These are phyloP conservation scores for Drosophila sucinea DNA, from an alignment of 1,140 invertebrate species.

Conservation along the genomic window DNA sequence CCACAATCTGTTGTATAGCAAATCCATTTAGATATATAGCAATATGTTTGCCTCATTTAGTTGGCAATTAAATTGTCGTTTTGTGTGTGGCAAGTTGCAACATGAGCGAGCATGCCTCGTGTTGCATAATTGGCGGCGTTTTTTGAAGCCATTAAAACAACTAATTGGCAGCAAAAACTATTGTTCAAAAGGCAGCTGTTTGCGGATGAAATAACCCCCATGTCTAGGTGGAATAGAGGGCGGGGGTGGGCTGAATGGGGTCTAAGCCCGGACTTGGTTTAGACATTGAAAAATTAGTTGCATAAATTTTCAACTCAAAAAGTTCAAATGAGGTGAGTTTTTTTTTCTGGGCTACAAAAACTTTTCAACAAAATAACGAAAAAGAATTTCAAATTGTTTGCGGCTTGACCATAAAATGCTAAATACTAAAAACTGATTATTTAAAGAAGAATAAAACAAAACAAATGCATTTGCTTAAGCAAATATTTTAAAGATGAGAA, in stretches of 20 bases:
- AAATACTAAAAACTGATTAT: neutral
- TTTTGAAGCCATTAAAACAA: constrained; percentile 68
- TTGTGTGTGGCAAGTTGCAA: constrained; percentile 27
- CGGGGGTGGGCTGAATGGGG: neutral
- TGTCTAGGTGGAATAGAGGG: neutral
- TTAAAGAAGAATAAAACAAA: neutral
- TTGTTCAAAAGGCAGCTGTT: constrained; percentile 39
- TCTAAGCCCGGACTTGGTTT: neutral
- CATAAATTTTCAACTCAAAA: constrained; percentile 61
- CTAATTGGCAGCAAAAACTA: constrained; percentile 78
- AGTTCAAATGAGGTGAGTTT: constrained; percentile 32
- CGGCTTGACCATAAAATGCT: neutral
- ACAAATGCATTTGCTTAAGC: neutral
- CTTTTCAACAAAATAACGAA: neutral
- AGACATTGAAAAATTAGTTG: constrained; percentile 69
- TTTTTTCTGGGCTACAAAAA: neutral
- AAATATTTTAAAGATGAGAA: neutral
- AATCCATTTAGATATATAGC: neutral
- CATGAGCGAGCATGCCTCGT: constrained; percentile 40
- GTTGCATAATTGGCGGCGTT: constrained; percentile 70
- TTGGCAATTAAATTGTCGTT: constrained; percentile 70
- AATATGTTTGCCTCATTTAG: constrained; percentile 12
- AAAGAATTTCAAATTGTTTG: constrained; percentile 1
- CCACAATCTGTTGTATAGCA: constrained; percentile 25
- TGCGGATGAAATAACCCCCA: neutral